A percentile compares a stretch with the other conserved stretches of the same genome.
phyloP scores from a whole-genome alignment of 2,113 vertebrate species.

The Chlorodrepanis virens region DNA sequence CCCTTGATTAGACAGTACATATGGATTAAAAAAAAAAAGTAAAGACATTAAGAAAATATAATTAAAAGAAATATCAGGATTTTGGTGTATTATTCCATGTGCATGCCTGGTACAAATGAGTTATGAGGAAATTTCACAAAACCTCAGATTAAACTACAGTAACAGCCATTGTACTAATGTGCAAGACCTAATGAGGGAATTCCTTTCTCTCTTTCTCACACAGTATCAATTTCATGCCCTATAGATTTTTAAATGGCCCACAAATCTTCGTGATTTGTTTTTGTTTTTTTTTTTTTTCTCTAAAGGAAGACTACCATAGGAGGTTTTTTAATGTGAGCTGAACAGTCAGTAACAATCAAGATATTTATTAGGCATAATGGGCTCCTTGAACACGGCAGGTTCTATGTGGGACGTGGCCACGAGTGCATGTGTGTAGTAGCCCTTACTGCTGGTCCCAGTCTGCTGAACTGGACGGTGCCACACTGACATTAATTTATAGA shows the following conservation, averaged over 20 bases:
- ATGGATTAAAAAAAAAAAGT: neutral
- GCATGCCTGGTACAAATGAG: neutral
- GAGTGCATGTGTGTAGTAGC: neutral
- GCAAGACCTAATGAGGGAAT: constrained; percentile 68
- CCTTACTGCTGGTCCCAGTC: neutral
- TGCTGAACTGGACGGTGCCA: neutral
- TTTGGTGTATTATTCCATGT: neutral
- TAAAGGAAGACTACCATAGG: constrained; percentile 26
- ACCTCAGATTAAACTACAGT: constrained; percentile 3
- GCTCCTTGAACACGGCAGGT: neutral
- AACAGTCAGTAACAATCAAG: neutral
- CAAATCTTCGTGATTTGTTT: constrained; percentile 55
- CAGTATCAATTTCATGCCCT: constrained; percentile 72
- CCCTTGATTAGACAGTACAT: neutral
- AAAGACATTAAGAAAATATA: neutral
- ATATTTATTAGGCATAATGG: neutral
- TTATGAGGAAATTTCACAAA: neutral
- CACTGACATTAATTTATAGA: neutral
- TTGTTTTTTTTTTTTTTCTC: neutral
- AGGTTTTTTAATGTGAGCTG: neutral
- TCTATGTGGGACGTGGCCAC: neutral
- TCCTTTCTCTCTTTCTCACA: constrained; percentile 49
- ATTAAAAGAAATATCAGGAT: neutral
- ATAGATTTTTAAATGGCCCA: constrained; percentile 65
- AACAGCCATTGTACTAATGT: constrained; percentile 53